Conservation (phyloP, 2,113 vertebrate species). For the Rhineura floridana region DNA sequence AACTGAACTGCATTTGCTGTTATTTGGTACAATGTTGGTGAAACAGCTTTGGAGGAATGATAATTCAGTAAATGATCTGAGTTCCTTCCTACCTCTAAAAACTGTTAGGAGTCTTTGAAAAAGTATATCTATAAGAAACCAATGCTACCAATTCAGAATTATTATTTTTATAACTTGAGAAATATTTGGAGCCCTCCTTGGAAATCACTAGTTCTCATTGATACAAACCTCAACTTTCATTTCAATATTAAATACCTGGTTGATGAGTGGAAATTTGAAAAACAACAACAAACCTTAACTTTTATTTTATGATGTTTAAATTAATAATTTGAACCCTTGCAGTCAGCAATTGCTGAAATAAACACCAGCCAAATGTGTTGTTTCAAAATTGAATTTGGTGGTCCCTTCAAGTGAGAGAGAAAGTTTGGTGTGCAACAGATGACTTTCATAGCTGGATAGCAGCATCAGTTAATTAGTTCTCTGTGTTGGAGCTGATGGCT, state of each 20-base stretch:
- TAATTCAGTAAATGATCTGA: not conserved
- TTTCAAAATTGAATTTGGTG: not conserved
- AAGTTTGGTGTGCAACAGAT: constrained; percentile 1
- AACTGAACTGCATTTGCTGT: not conserved
- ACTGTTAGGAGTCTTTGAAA: not conserved
- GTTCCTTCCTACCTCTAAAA: not conserved
- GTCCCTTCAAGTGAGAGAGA: not conserved
- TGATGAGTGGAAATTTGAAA: not conserved
- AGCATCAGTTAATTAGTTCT: constrained; percentile 24
- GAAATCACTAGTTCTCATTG: not conserved
- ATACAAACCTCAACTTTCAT: not conserved
- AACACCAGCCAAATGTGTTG: not conserved
- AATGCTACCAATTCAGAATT: not conserved
- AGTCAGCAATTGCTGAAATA: not conserved
- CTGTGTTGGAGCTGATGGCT: not conserved
- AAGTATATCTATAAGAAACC: not conserved
- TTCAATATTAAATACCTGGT: not conserved
- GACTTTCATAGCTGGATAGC: not conserved
- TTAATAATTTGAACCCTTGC: not conserved
- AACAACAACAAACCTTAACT: not conserved
- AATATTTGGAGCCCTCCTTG: not conserved
- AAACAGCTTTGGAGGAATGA: not conserved
- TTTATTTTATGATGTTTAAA: not conserved
- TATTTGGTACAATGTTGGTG: not conserved
- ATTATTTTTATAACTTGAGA: not conserved